phyloP scores from a whole-genome alignment of 1,140 invertebrate genomes.

The Thereuonema tuberculata region DNA sequence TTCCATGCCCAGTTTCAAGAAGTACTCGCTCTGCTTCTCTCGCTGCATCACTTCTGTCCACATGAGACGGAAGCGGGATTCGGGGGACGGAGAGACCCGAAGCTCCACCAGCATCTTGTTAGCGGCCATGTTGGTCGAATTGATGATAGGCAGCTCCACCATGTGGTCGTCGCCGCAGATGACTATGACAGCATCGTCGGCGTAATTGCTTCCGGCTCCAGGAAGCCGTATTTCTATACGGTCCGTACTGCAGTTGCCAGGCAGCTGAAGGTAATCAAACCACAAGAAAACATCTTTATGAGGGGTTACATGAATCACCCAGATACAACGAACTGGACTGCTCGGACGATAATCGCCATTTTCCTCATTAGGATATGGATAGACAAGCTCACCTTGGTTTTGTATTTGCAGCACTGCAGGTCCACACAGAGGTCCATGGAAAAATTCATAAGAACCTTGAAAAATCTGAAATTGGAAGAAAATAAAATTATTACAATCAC shows the following conservation, averaged over 20 bases:
- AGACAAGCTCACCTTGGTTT: conserved; percentile 66
- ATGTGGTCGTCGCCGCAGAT: conserved; percentile 1
- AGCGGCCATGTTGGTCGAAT: conserved; percentile 7
- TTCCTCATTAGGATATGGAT: conserved; percentile 36
- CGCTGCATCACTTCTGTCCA: conserved; percentile 83
- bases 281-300: conserved; percentile 71
- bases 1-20: conserved; percentile 1
- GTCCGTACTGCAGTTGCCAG: conserved; percentile 5
- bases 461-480: too few species aligned
- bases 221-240: conserved; percentile 10
- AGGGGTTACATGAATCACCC: conserved; percentile 54
- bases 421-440: conserved; percentile 73
- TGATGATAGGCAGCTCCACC: conserved; percentile 7
- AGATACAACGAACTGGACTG: conserved; percentile 60
- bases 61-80: conserved; percentile 60
- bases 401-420: conserved; percentile 56
- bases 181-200: not conserved
- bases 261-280: conserved; percentile 48
- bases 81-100: not conserved
- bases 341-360: not conserved
- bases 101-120: conserved; percentile 9
- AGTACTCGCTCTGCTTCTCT: conserved; percentile 12
- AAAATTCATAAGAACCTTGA: conserved; percentile 69
- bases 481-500: too few species aligned
- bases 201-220: not conserved